Conservation (phyloP, 2,113 vertebrate genomes). For the Chinchilla lanigera region DNA sequence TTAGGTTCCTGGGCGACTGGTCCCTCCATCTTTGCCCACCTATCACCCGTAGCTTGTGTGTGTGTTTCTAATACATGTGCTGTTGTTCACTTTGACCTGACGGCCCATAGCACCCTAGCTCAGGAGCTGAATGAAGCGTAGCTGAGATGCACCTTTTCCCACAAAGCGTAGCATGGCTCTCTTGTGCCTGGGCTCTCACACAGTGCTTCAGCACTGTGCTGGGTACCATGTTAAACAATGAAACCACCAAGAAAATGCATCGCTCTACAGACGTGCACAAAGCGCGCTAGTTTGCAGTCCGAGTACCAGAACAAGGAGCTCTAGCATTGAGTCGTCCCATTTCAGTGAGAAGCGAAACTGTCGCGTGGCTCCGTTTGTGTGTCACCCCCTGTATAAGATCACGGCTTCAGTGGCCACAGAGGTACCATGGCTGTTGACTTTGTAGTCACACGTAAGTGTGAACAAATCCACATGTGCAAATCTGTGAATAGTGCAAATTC, state of each 20-base stretch:
- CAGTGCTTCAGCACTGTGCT: rapidly evolving
- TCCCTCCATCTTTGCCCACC: background rate
- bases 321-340: background rate
- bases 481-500: background rate
- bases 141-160: background rate
- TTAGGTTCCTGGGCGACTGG: background rate
- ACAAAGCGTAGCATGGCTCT: rapidly evolving
- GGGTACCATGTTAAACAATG: background rate
- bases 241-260: background rate
- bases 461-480: background rate
- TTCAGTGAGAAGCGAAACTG: background rate
- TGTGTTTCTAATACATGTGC: background rate
- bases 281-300: background rate
- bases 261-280: background rate
- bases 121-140: no score
- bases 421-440: background rate
- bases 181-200: background rate
- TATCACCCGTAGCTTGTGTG: background rate
- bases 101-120: background rate
- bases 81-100: background rate
- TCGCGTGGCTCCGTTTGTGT: background rate
- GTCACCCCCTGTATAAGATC: background rate
- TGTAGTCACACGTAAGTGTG: background rate
- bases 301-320: background rate
- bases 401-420: background rate